phyloP scores from a whole-genome alignment of 2,113 vertebrate species.

The Aleadryas rufinucha region DNA sequence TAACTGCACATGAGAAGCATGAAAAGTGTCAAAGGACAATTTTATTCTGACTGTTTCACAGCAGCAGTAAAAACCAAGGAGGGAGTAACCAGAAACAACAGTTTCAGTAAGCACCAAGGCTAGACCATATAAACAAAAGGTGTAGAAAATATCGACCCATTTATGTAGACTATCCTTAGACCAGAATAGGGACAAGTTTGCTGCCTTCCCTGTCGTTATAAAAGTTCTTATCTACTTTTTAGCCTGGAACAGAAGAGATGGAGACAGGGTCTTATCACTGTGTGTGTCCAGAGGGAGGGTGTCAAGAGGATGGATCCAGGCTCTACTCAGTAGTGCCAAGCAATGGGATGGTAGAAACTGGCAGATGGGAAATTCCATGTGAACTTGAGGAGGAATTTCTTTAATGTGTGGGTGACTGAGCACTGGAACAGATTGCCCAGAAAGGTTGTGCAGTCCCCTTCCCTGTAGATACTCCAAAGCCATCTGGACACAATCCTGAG shows the following conservation, averaged over 20 bases:
- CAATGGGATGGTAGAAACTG: background rate
- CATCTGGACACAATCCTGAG: background rate
- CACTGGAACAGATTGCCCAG: background rate
- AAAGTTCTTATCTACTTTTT: background rate
- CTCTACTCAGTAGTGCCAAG: background rate
- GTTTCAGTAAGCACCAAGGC: background rate
- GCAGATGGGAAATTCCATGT: background rate
- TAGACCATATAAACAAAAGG: background rate
- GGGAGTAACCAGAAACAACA: background rate
- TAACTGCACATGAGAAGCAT: background rate
- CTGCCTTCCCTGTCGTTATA: background rate
- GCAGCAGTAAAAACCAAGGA: background rate
- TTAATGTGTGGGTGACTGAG: background rate
- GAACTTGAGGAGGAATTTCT: background rate
- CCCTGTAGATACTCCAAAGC: background rate
- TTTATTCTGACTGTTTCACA: background rate
- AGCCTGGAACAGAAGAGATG: background rate
- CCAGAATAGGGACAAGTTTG: background rate
- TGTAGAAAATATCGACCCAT: background rate
- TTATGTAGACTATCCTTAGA: background rate
- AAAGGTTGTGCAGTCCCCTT: background rate
- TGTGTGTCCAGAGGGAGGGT: background rate
- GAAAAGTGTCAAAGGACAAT: background rate
- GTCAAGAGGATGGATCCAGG: no score
- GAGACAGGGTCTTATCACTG: background rate